phyloP scores from a whole-genome alignment of 2,113 vertebrate species.

The Etheostoma cragini region DNA sequence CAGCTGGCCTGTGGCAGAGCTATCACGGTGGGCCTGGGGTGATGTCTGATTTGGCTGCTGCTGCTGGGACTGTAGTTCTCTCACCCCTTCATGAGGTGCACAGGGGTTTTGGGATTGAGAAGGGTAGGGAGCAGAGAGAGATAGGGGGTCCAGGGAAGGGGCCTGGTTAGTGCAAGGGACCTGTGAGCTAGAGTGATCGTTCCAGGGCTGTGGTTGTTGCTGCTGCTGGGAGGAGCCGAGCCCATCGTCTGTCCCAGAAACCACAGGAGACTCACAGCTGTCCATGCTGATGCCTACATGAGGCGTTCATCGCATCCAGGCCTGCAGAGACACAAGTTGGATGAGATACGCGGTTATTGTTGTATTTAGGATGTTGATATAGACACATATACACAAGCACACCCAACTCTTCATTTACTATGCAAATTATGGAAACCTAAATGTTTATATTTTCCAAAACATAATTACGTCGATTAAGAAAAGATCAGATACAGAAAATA shows the following conservation, averaged over 20 bases:
- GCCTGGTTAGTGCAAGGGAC: constrained; percentile 91
- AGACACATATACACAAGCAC: background rate
- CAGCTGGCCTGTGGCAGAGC: constrained; percentile 76
- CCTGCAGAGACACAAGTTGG: constrained; percentile 80
- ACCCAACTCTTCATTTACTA: constrained; percentile 26
- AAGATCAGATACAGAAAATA: constrained; percentile 48
- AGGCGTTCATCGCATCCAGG: constrained; percentile 99
- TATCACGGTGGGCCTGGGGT: constrained; percentile 72
- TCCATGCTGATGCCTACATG: constrained; percentile 99
- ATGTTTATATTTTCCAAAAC: constrained; percentile 17
- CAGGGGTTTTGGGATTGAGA: constrained; percentile 79
- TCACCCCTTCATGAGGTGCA: constrained; percentile 79
- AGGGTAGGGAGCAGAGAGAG: constrained; percentile 79
- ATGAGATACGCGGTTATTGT: constrained; percentile 10
- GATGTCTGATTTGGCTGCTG: constrained; percentile 78
- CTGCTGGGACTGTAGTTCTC: constrained; percentile 81
- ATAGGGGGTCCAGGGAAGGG: constrained; percentile 90
- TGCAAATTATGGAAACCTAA: constrained; percentile 40
- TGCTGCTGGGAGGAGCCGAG: constrained; percentile 92
- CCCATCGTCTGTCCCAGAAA: constrained; percentile 99
- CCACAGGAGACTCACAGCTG: constrained; percentile 99
- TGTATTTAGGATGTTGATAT: constrained; percentile 9
- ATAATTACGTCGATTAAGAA: constrained; percentile 30
- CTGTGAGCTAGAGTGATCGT: constrained; percentile 93
- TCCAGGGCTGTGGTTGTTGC: constrained; percentile 90